These are phyloP conservation scores for Euclidia mi DNA, from an alignment of 2,888 invertebrate species.

Conservation along the genomic window DNA sequence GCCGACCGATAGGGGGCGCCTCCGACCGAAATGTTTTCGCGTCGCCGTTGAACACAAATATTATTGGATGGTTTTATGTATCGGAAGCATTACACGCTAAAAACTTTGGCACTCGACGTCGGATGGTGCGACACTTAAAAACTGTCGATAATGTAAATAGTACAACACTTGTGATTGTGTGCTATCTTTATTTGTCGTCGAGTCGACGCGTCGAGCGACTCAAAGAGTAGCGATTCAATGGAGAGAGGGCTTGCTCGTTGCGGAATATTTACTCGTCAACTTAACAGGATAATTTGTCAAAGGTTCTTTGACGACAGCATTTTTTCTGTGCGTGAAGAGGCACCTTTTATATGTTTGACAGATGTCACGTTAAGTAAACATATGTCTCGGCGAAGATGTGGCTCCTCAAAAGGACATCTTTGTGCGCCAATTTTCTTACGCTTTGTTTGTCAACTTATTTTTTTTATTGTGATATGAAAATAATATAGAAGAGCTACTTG, in stretches of 20 bases:
- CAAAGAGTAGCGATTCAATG: constrained; percentile 44
- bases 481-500: constrained; percentile 11
- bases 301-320: constrained; percentile 76
- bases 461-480: constrained; percentile 40
- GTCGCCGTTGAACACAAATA: constrained; percentile 85
- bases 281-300: constrained; percentile 85
- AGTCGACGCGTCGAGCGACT: constrained; percentile 39
- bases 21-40: constrained; percentile 82
- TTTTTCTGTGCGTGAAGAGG: constrained; percentile 68
- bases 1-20: constrained; percentile 84
- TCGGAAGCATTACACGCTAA: constrained; percentile 88
- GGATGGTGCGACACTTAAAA: constrained; percentile 72
- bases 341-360: constrained; percentile 79
- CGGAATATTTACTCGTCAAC: constrained; percentile 70
- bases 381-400: constrained; percentile 66
- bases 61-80: constrained; percentile 88
- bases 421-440: constrained; percentile 33
- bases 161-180: constrained; percentile 50
- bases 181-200: constrained; percentile 53
- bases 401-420: constrained; percentile 59
- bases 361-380: constrained; percentile 78
- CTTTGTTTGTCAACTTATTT: constrained; percentile 41
- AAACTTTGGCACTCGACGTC: constrained; percentile 83
- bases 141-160: constrained; percentile 66
- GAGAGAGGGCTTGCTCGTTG: constrained; percentile 38